Percentiles rank a stretch among this genome's conserved stretches.
Evolutionary conservation across 2,888 invertebrate genomes (phyloP).

Genomic region (Zootermopsis nevadensis): DNA sequence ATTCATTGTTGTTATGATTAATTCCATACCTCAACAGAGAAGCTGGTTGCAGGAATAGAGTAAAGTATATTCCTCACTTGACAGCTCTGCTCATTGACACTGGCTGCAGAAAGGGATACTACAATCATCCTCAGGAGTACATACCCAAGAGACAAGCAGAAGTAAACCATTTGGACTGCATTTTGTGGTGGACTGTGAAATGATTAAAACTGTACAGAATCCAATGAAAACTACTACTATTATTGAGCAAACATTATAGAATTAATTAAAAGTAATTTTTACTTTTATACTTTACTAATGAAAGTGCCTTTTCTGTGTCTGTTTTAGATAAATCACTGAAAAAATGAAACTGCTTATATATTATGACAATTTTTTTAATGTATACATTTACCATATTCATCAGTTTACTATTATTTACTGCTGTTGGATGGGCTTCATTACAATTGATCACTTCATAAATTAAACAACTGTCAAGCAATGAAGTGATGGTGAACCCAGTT

Average conservation of each 20-base stretch:
- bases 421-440: too few species aligned
- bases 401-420: too few species aligned
- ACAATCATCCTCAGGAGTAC: constrained; percentile 71
- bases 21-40: constrained; percentile 69
- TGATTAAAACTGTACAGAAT: neutral
- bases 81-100: constrained; percentile 69
- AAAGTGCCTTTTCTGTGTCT: too few species aligned
- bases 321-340: too few species aligned
- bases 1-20: neutral
- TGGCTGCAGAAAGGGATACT: constrained; percentile 72
- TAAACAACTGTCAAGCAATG: too few species aligned
- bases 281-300: neutral
- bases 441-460: too few species aligned
- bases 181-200: constrained; percentile 9
- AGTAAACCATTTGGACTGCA: constrained; percentile 67
- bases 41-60: constrained; percentile 72
- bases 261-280: neutral
- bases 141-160: constrained; percentile 74
- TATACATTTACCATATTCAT: too few species aligned
- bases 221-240: neutral
- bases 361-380: too few species aligned
- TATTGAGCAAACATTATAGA: neutral
- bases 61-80: constrained; percentile 71
- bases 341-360: too few species aligned
- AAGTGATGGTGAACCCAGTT: too few species aligned